Conservation (phyloP, 2,113 vertebrate genomes). For the Callipepla californica region DNA sequence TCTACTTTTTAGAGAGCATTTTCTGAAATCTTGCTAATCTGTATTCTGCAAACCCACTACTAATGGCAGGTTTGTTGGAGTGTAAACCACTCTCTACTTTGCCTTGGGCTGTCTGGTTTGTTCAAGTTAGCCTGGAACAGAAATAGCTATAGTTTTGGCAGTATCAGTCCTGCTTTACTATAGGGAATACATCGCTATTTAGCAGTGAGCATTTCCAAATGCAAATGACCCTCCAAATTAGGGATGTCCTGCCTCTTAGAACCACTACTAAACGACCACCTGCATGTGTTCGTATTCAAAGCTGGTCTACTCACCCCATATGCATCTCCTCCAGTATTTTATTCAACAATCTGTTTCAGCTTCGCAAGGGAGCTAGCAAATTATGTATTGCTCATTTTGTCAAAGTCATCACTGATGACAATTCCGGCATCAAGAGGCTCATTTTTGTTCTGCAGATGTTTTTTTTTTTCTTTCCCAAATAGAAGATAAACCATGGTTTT, state of each 20-base stretch:
- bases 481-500: slow-evolving; percentile 78
- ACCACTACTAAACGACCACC: slow-evolving; percentile 79
- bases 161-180: slow-evolving; percentile 68
- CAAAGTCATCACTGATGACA: slow-evolving; percentile 87
- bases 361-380: slow-evolving; percentile 82
- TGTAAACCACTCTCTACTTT: slow-evolving; percentile 65
- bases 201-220: slow-evolving; percentile 77
- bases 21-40: slow-evolving; percentile 71
- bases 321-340: slow-evolving; percentile 84
- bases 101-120: slow-evolving; percentile 77
- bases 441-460: slow-evolving; percentile 85
- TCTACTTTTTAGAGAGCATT: slow-evolving; percentile 18
- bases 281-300: slow-evolving; percentile 79
- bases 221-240: slow-evolving; percentile 83
- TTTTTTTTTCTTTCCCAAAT: slow-evolving; percentile 70
- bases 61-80: slow-evolving; percentile 72
- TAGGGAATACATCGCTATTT: slow-evolving; percentile 75
- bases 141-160: slow-evolving; percentile 78
- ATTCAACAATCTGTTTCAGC: slow-evolving; percentile 84
- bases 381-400: slow-evolving; percentile 87
- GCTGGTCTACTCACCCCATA: slow-evolving; percentile 78
- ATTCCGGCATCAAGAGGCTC: slow-evolving; percentile 85
- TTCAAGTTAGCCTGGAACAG: slow-evolving; percentile 72
- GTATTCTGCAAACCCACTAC: slow-evolving; percentile 62
- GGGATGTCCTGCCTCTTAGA: slow-evolving; percentile 80